phyloP scores from a whole-genome alignment of 2,113 vertebrate species.

The Thalassoma bifasciatum region DNA sequence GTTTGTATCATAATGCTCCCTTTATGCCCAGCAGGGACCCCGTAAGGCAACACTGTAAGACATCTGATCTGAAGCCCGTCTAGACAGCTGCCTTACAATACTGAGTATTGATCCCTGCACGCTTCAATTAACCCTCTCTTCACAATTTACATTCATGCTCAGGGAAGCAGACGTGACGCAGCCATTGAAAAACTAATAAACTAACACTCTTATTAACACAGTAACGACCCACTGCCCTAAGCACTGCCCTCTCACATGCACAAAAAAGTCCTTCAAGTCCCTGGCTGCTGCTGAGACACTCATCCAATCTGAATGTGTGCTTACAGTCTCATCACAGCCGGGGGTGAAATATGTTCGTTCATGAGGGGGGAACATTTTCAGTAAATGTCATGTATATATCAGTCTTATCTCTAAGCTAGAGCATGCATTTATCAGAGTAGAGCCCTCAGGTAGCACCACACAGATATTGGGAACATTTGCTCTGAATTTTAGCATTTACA shows the following conservation, averaged over 20 bases:
- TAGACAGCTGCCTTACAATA: constrained; percentile 67
- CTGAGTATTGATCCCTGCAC: constrained; percentile 59
- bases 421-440: constrained; percentile 61
- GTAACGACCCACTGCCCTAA: constrained; percentile 53
- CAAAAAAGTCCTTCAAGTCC: constrained; percentile 25
- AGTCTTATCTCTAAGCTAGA: constrained; percentile 72
- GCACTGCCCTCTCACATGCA: constrained; percentile 8
- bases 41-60: constrained; percentile 61
- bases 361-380: constrained; percentile 73
- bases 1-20: constrained; percentile 46
- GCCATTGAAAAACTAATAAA: constrained; percentile 48
- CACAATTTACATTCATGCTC: constrained; percentile 57
- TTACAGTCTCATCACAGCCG: constrained; percentile 59
- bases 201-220: constrained; percentile 40
- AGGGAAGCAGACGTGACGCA: constrained; percentile 46
- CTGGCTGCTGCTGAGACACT: constrained; percentile 16
- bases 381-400: constrained; percentile 80
- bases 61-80: constrained; percentile 64
- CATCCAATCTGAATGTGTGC: constrained; percentile 46
- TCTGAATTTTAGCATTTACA: constrained; percentile 51
- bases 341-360: constrained; percentile 40
- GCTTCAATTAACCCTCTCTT: constrained; percentile 65
- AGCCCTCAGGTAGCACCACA: constrained; percentile 53
- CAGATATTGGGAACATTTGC: constrained; percentile 28
- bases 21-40: constrained; percentile 45